Evolutionary conservation across 2,113 vertebrate genomes (phyloP).

Genomic region (Xiphias gladius): DNA sequence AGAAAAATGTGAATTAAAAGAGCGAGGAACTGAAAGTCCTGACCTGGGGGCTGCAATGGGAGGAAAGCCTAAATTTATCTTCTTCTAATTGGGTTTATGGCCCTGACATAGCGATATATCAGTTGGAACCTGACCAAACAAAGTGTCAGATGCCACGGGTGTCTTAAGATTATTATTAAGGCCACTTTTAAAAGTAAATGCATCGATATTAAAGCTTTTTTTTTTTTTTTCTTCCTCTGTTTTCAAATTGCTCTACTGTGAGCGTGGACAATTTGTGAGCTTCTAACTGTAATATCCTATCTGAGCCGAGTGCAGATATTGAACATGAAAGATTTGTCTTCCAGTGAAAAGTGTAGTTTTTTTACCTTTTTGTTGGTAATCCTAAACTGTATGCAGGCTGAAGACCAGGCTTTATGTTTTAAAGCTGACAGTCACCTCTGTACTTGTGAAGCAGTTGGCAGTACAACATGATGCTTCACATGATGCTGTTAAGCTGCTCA

Average conservation of each 20-base stretch:
- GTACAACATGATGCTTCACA: constrained; percentile 48
- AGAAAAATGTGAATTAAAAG: constrained; percentile 22
- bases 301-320: not conserved
- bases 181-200: not conserved
- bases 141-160: not conserved
- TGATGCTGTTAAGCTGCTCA: constrained; percentile 36
- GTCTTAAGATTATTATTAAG: not conserved
- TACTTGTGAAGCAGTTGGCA: constrained; percentile 26
- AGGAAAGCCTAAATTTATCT: constrained; percentile 1
- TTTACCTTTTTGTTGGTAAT: constrained; percentile 31
- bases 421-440: constrained; percentile 56
- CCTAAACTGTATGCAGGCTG: constrained; percentile 25
- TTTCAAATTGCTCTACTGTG: not conserved
- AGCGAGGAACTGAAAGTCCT: not conserved
- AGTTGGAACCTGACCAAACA: not conserved
- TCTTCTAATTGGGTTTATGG: constrained; percentile 11
- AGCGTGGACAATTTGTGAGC: not conserved
- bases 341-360: not conserved
- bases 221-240: not conserved
- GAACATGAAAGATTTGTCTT: too few species aligned
- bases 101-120: not conserved
- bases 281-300: not conserved
- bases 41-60: constrained; percentile 13
- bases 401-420: constrained; percentile 23
- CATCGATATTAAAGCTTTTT: not conserved